Base-by-base conservation (phyloP, 64 coral and sea anemone genomes). In the Actinia equina region DNA sequence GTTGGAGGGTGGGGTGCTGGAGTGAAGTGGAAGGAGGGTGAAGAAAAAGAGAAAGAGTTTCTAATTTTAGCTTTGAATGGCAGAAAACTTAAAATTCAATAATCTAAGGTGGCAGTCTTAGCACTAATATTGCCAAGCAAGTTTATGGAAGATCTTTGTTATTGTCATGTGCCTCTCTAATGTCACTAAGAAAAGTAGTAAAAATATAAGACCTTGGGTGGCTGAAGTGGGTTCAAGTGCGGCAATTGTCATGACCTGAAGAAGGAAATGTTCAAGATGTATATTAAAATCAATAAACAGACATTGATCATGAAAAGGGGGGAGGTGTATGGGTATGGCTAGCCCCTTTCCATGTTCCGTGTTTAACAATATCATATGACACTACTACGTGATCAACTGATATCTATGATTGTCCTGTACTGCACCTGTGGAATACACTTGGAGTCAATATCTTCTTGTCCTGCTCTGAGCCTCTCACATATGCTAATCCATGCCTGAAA, bases 351-450 rank as follows among this genome's bases (percentile, higher is more conserved):
- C 55, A 57, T 57, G 46, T 0, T 16, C 2, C 55, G 7, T 1
- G 2, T 0, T 57, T 0, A 57, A 57, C 2, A 6, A 57, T 57
- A 2, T 49, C 46, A 49, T 2, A 49, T 49, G 46, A 49, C 46
- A 49, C 0, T 1, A 49, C 4, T 12, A 57, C 15, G 0, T 13
- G 30, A 37, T 57, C 23, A 6, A 1, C 23, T 22, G 17, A 63
- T 4, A 63, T 7, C 2, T 3, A 23, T 5, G 4, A 22, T 0
- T 65, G 22, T 65, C 0, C 62, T 22, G 62, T 65, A 22, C 52
- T 26, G 0, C 87, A 97, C 94, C 94, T 97, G 94, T 44, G 94
- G 94, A 59, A 97, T 93, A 56, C 91, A 93, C 10, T 83, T 97
- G 15, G 70, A 91, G 44, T 92, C 91, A 41, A 97, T 52, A 81